These are phyloP conservation scores for Poecilia gillii DNA, from an alignment of 2,797 vertebrate genomes.

Conservation along the genomic window DNA sequence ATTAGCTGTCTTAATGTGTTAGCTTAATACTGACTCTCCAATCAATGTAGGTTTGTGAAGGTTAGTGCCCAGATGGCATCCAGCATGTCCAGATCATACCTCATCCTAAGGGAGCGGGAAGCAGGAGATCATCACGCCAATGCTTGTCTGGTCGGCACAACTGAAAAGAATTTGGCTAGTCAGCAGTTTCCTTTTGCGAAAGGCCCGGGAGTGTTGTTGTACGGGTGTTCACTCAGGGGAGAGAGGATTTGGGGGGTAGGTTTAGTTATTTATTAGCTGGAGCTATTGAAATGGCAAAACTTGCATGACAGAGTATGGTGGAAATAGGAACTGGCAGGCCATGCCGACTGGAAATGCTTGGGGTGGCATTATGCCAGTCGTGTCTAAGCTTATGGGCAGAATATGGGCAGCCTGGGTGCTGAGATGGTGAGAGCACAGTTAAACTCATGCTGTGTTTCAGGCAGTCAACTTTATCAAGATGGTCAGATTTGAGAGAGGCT, in stretches of 20 bases:
- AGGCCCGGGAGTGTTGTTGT: slow-evolving; percentile 80
- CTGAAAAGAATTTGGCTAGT: slow-evolving; percentile 81
- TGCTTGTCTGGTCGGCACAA: slow-evolving; percentile 69
- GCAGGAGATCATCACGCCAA: slow-evolving; percentile 72
- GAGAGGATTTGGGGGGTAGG: slow-evolving; percentile 82
- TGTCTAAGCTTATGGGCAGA: slow-evolving; percentile 58
- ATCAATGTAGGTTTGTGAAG: slow-evolving; percentile 14
- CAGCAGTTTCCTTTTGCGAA: slow-evolving; percentile 84
- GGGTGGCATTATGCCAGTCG: slow-evolving; percentile 69
- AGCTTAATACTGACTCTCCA: slow-evolving; percentile 20
- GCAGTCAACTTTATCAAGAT: slow-evolving; percentile 58
- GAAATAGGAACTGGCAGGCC: slow-evolving; percentile 81
- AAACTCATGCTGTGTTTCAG: slow-evolving; percentile 34
- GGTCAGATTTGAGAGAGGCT: slow-evolving; percentile 62
- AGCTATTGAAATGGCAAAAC: slow-evolving; percentile 80
- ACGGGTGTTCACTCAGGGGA: slow-evolving; percentile 78
- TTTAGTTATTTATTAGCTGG: slow-evolving; percentile 84
- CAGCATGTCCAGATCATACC: slow-evolving; percentile 43
- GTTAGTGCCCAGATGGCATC: slow-evolving; percentile 41
- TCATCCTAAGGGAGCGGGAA: slow-evolving; percentile 70
- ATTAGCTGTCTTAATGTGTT: slow-evolving; percentile 29
- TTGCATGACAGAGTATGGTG: slow-evolving; percentile 71
- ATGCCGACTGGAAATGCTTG: slow-evolving; percentile 78
- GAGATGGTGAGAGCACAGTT: slow-evolving; percentile 60
- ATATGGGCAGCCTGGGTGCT: slow-evolving; percentile 35